Conservation (phyloP, 2,888 invertebrate genomes). For the Hydriomena furcata region DNA sequence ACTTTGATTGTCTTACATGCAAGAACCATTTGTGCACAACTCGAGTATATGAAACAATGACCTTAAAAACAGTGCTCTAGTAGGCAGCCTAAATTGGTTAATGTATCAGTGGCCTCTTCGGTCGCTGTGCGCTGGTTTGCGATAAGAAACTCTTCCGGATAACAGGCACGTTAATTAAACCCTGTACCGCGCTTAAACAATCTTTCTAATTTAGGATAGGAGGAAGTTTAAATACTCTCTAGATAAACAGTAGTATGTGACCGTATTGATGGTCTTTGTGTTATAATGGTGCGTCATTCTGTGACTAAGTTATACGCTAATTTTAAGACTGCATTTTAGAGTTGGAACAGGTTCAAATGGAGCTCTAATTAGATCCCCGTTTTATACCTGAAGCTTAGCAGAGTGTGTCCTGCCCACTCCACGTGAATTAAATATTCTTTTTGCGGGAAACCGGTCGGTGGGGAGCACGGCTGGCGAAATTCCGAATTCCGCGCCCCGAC, state of each 20-base stretch:
- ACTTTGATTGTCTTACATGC: too few relatives aligned
- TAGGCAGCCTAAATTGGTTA: too few relatives aligned
- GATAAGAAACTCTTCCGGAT: conserved; percentile 23
- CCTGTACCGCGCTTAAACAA: conserved; percentile 3
- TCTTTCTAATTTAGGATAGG: conserved; percentile 13
- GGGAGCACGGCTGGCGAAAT: conserved; percentile 28
- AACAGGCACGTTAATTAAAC: conserved; percentile 19
- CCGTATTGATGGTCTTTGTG: too few relatives aligned
- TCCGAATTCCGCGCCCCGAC: conserved; percentile 33
- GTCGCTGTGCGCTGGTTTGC: conserved; percentile 13
- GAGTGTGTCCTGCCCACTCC: conserved; percentile 12
- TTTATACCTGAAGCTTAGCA: conserved; percentile 20
- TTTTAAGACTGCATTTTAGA: too few relatives aligned
- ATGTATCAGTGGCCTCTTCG: conserved; percentile 9
- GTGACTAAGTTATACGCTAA: not conserved
- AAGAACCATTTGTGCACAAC: too few relatives aligned
- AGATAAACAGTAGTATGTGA: too few relatives aligned
- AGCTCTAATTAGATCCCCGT: conserved; percentile 10
- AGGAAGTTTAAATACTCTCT: not conserved
- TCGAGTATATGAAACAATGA: too few relatives aligned
- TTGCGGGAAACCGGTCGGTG: conserved; percentile 25
- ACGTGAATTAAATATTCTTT: conserved; percentile 27
- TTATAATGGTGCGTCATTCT: too few relatives aligned
- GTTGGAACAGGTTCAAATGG: conserved; percentile 4
- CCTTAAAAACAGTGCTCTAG: too few relatives aligned